Conservation (phyloP, 2,888 invertebrate species). For the Archips xylosteana region DNA sequence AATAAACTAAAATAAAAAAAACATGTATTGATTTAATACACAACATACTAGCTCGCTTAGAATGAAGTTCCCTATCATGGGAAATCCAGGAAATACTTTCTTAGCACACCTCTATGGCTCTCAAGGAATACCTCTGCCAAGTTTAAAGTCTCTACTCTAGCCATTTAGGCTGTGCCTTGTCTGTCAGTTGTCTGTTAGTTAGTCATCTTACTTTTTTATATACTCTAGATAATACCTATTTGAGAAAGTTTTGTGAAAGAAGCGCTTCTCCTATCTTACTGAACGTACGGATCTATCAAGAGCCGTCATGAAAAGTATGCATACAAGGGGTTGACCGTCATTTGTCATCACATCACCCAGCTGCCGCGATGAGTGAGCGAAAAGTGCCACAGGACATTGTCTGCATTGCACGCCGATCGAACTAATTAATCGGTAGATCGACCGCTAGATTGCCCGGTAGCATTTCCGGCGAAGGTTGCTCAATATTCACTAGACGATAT, state of each 20-base stretch:
- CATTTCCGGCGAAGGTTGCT: constrained; percentile 83
- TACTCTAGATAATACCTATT: neutral
- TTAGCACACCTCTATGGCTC: too few relatives aligned
- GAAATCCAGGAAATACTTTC: too few relatives aligned
- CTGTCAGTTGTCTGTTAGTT: too few relatives aligned
- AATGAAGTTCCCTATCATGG: too few relatives aligned
- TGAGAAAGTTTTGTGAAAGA: neutral
- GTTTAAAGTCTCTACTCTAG: too few relatives aligned
- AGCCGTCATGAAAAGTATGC: constrained; percentile 5
- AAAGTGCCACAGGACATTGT: constrained; percentile 76
- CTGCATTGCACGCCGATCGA: constrained; percentile 77
- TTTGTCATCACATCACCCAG: constrained; percentile 67
- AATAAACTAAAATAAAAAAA: too few relatives aligned
- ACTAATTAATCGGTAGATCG: constrained; percentile 84
- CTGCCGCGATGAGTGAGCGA: constrained; percentile 81
- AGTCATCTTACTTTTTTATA: too few relatives aligned
- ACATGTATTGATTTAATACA: too few relatives aligned
- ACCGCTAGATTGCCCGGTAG: constrained; percentile 77
- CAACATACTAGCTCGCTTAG: too few relatives aligned
- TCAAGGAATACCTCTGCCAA: too few relatives aligned
- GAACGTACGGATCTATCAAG: neutral
- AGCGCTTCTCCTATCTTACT: neutral
- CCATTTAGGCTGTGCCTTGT: too few relatives aligned
- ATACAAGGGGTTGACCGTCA: constrained; percentile 50
- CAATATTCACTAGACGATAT: constrained; percentile 73